Conservation (phyloP, 2,113 vertebrate species). For the Lanius ludovicianus region DNA sequence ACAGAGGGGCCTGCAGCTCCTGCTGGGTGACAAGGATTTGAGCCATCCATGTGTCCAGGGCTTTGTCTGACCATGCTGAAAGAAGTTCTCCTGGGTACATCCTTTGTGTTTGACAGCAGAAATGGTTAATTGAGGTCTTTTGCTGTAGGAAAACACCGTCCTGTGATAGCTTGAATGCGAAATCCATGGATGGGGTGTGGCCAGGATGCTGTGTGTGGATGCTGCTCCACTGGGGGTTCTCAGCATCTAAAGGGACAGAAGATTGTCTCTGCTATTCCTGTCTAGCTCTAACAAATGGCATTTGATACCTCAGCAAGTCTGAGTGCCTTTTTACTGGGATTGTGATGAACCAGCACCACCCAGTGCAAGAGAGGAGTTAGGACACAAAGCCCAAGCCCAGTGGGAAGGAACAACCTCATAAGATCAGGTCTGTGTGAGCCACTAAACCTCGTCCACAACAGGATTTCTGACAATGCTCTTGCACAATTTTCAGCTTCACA, state of each 20-base stretch:
- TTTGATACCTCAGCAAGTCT: fast-evolving
- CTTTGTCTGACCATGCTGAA: neutral
- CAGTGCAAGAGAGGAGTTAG: neutral
- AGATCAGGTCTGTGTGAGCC: neutral
- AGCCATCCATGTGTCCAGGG: neutral
- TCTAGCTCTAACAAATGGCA: neutral
- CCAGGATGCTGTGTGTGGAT: neutral
- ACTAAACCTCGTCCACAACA: neutral
- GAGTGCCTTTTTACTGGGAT: neutral
- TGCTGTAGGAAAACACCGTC: neutral
- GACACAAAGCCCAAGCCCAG: neutral
- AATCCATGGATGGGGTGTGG: no score
- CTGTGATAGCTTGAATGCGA: neutral
- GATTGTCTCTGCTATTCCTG: neutral
- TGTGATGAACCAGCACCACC: neutral
- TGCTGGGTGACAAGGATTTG: neutral
- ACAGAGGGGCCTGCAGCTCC: neutral
- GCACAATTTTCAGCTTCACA: fast-evolving
- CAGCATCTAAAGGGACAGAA: neutral
- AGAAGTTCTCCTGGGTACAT: neutral
- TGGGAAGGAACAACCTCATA: neutral
- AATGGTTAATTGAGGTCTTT: neutral
- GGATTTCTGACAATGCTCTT: neutral
- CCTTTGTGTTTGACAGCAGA: neutral
- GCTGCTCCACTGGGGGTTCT: fast-evolving